Percentiles rank a stretch among this genome's conserved stretches.
These are phyloP conservation scores for Nasua narica DNA, from an alignment of 2,797 vertebrate species.

Conservation along the genomic window DNA sequence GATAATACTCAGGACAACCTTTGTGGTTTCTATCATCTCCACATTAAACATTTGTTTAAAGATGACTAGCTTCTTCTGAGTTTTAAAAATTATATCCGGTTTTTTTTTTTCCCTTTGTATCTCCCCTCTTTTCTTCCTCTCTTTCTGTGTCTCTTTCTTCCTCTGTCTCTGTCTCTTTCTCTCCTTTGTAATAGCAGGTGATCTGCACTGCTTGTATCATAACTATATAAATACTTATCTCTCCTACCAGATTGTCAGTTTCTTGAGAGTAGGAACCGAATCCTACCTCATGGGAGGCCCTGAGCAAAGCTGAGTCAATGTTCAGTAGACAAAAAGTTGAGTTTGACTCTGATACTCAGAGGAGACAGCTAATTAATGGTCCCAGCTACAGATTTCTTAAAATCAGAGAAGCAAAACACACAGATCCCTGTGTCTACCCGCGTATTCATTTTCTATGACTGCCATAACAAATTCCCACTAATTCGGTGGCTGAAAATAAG, in stretches of 20 bases:
- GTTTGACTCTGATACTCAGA: not conserved
- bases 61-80: not conserved
- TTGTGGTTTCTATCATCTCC: not conserved
- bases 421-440: not conserved
- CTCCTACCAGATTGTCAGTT: not conserved
- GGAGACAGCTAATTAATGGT: not conserved
- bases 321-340: not conserved
- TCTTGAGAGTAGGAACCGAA: not conserved
- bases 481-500: not conserved
- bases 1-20: not conserved
- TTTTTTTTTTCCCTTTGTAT: not conserved
- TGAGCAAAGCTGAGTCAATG: not conserved
- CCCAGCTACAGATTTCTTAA: not conserved
- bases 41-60: not conserved
- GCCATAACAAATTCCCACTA: not conserved
- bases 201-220: not conserved
- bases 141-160: not conserved
- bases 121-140: not conserved
- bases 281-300: not conserved
- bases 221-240: not conserved
- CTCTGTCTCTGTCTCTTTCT: not conserved
- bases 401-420: not conserved
- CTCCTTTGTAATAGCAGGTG: not conserved
- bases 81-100: not conserved
- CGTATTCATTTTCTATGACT: not conserved